Percentiles rank a stretch among this genome's conserved stretches.
phyloP scores from a whole-genome alignment of 2,797 vertebrate species.

The Gymnopithys bicolor region DNA sequence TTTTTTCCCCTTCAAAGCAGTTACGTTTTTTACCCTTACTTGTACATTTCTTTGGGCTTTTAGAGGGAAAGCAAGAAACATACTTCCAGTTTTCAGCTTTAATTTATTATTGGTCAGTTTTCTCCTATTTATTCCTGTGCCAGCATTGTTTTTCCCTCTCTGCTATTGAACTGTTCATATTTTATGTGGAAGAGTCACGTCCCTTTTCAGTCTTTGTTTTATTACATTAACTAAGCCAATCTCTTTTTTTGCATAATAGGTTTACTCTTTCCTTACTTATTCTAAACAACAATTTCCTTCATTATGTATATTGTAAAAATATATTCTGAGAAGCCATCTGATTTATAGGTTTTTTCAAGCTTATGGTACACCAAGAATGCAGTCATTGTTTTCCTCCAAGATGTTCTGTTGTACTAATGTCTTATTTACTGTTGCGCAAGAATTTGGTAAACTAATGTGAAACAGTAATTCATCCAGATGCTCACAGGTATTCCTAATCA shows the following conservation, averaged over 20 bases:
- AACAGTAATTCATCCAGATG: background rate
- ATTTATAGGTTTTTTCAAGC: background rate
- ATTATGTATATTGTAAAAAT: background rate
- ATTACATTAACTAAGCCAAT: background rate
- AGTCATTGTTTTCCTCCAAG: background rate
- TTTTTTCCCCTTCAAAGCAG: background rate
- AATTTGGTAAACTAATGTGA: background rate
- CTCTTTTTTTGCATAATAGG: background rate
- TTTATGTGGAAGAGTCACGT: background rate
- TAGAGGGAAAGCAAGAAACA: background rate
- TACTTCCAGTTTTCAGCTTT: background rate
- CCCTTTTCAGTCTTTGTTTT: background rate
- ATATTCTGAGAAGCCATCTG: background rate
- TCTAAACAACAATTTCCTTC: background rate
- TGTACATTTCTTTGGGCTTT: background rate
- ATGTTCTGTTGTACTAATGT: background rate
- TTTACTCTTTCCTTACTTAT: background rate
- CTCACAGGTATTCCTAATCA: background rate
- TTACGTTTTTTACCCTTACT: background rate
- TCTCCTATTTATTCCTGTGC: constrained; percentile 11
- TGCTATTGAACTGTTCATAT: background rate
- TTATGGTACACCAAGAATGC: background rate
- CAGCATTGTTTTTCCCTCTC: constrained; percentile 15
- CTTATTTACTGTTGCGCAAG: background rate
- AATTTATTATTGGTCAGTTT: constrained; percentile 19